These are phyloP conservation scores for Dermochelys coriacea DNA, from an alignment of 2,797 vertebrate species.

Conservation along the genomic window DNA sequence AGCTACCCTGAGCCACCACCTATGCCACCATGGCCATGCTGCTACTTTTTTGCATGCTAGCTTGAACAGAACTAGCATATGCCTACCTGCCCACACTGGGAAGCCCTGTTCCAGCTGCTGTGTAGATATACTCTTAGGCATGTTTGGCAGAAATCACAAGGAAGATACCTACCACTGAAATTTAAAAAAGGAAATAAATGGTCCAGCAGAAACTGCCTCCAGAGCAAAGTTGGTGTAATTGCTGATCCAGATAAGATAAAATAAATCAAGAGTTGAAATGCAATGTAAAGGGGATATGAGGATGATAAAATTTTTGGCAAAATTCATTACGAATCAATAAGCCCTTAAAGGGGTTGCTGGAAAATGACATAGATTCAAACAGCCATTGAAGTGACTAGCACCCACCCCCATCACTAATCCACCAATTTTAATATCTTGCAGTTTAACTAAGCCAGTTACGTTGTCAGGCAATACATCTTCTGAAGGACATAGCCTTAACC, in stretches of 20 bases:
- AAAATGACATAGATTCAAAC: neutral
- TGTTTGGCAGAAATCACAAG: neutral
- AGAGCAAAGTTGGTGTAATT: neutral
- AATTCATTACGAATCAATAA: neutral
- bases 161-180: neutral
- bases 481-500: neutral
- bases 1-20: neutral
- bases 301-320: slow-evolving; percentile 26
- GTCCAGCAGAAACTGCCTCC: neutral
- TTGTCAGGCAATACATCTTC: slow-evolving; percentile 8
- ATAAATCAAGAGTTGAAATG: slow-evolving; percentile 26
- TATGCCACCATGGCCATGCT: neutral
- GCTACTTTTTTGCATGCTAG: neutral
- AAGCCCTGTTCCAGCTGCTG: neutral
- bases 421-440: neutral
- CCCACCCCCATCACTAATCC: neutral
- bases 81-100: neutral
- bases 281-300: slow-evolving; percentile 1
- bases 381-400: neutral
- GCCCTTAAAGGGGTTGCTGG: slow-evolving; percentile 19
- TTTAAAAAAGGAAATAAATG: neutral
- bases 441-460: neutral
- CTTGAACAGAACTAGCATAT: neutral
- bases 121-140: neutral
- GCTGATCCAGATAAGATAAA: slow-evolving; percentile 10